Conservation (phyloP, 37 sponge, comb jelly and placozoan genomes). For the Haliclona indistincta region DNA sequence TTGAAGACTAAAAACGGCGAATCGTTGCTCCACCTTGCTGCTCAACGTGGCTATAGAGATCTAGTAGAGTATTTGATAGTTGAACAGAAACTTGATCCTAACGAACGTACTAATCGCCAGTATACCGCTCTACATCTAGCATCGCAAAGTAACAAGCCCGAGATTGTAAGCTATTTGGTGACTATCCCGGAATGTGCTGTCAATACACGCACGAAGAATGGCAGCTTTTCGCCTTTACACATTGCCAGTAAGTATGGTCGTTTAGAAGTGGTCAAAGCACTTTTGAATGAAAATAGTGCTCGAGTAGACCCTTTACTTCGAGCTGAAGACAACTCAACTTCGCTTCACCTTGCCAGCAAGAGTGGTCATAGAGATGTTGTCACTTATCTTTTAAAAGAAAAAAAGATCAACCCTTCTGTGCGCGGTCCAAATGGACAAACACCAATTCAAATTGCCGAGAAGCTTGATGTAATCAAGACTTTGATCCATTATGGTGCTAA, state of each 20-base stretch:
- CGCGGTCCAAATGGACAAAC: neutral
- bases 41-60: conserved; percentile 13
- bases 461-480: conserved; percentile 16
- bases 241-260: conserved; percentile 24
- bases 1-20: neutral
- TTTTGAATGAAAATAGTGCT: too few species aligned
- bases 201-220: neutral
- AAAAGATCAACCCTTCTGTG: conserved; percentile 22
- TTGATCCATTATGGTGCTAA: conserved; percentile 41
- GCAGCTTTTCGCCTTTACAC: conserved; percentile 26
- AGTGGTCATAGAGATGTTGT: too few species aligned
- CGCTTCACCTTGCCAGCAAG: too few species aligned
- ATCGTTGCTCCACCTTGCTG: conserved; percentile 34
- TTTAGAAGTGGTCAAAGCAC: conserved; percentile 12
- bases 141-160: neutral
- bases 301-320: too few species aligned
- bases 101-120: too few species aligned
- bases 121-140: conserved; percentile 15
- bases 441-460: conserved; percentile 17
- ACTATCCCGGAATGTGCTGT: neutral
- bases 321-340: too few species aligned
- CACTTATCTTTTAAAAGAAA: conserved; percentile 9
- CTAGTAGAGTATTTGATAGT: conserved; percentile 28
- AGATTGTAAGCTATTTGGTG: neutral
- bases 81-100: conserved; percentile 1